Evolutionary conservation across 1,140 invertebrate genomes (phyloP), one percentile per base, ranked within the genome.

Genomic region (Odontomachus brunneus): DNA sequence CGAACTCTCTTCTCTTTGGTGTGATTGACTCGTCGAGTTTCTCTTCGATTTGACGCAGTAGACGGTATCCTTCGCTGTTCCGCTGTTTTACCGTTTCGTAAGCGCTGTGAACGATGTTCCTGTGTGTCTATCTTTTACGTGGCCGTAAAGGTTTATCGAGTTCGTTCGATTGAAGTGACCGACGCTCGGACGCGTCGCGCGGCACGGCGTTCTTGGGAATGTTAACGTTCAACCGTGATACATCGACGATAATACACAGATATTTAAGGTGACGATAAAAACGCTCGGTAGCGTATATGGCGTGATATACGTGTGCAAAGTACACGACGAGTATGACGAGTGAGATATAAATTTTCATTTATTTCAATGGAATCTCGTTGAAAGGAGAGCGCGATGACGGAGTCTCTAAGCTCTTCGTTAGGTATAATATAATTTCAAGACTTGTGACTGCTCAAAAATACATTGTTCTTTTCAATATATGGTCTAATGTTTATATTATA

Each of bases 21-120:
- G 3, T 3, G 55, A 60, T 60, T 0, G 11, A 51, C 24, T 60
- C n/a, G 22, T 12, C 67, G 5, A 69, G 26, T 78, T 69, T 69
- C 22, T 26, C 38, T 38, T 67, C 7, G 11, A 67, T 55, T 53
- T 38, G 15, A n/a, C 24, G 38, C n/a, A 67, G 17, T 24, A 19
- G 29, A 33, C 29, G 29, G 29, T 5, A 33, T 33, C 29, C 5
- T 44, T 11, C 38, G 9, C 29, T 2, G 29, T 5, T 33, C 29
- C 29, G 9, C 38, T 7, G 38, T 83, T 51, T n/a, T 33, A 24
- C 24, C 62, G 53, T 51, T 33, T 29, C 55, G 24, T 33, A 76
- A 44, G 9, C 38, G 9, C 3, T 7, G 38, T 44, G 9, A 2
- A 33, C 29, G 29, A 33, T 33, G 29, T 5, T 33, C 29, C n/a